Conservation (phyloP, 2,113 vertebrate species). For the Dipodomys merriami region DNA sequence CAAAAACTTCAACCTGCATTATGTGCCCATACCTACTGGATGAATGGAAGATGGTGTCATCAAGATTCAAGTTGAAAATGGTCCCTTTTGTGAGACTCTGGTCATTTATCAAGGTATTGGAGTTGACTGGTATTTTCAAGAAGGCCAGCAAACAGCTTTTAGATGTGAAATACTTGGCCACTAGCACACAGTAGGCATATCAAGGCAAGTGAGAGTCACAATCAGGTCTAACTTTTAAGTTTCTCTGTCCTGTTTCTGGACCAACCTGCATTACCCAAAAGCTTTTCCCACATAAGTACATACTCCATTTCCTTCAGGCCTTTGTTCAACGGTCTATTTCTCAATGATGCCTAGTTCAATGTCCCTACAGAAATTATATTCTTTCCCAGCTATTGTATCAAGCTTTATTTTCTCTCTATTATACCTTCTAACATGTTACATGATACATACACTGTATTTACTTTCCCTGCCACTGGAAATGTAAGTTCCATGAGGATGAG, state of each 20-base stretch:
- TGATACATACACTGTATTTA: background rate
- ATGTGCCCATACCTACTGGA: background rate
- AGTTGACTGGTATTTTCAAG: background rate
- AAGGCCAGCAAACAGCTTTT: background rate
- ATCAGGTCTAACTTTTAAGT: background rate
- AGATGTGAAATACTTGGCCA: background rate
- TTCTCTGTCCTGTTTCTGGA: background rate
- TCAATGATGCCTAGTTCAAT: background rate
- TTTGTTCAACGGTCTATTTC: conserved; percentile 12
- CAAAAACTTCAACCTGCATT: background rate
- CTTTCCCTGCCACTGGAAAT: background rate
- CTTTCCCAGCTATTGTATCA: background rate
- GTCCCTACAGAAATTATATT: background rate
- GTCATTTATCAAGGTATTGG: background rate
- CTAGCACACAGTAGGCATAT: background rate
- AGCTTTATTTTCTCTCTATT: background rate
- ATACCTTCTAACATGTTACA: background rate
- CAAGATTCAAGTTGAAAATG: conserved; percentile 14
- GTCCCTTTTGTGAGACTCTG: background rate
- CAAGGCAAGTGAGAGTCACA: background rate
- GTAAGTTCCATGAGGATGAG: background rate
- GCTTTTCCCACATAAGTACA: background rate
- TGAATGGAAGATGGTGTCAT: background rate
- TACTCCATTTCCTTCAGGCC: background rate
- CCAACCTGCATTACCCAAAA: background rate